Base-by-base conservation (phyloP, 2,797 vertebrate genomes). In the Melanotaenia parkinsoni region DNA sequence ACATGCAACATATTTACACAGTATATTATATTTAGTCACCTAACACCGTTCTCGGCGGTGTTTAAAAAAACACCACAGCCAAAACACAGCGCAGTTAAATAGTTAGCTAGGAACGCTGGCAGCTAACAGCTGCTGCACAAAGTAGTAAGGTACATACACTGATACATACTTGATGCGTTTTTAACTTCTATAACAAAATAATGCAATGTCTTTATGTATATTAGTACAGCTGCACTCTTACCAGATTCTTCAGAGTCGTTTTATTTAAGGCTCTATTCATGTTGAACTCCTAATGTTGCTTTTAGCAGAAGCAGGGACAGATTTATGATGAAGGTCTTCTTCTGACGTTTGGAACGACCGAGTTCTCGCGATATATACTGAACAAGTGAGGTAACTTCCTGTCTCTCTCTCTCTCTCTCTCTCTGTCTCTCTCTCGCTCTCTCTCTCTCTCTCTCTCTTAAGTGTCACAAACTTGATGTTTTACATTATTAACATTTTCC, bases 201-300 rank as follows among this genome's bases (percentile, higher is more conserved):
- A 65, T n/a, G 5, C 3, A 12, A 3, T 0, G 3, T n/a, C 2
- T 50, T 6, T 18, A 9, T 13, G 4, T 14, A 18, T 30, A 0
- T 14, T 35, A 20, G 4, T 13, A 6, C 1, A 3, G 12, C 53
- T 38, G n/a, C 2, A 5, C 3, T 66, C 92, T 89, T 84, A 94
- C 93, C 91, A 94, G 20, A 8, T 88, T 90, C 71, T 65, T 91
- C 32, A 93, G 50, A 26, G 63, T 80, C 0, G 83, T 79, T 85
- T 72, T 93, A 73, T 59, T 91, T 2, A 93, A 72, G 2, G 86
- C 79, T 74, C 91, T 81, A 68, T 91, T 90, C 93, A 94, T 94
- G 56, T 80, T 91, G 81, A 50, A 73, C 16, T 2, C 33, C 57
- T 54, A 1, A 11, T 0, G 54, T 53, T 59, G 64, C 54, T 59